A percentile compares a stretch with the other conserved stretches of the same genome.
These are phyloP conservation scores for Dichetophora obliterata DNA, from an alignment of 2,888 invertebrate genomes.

Conservation along the genomic window DNA sequence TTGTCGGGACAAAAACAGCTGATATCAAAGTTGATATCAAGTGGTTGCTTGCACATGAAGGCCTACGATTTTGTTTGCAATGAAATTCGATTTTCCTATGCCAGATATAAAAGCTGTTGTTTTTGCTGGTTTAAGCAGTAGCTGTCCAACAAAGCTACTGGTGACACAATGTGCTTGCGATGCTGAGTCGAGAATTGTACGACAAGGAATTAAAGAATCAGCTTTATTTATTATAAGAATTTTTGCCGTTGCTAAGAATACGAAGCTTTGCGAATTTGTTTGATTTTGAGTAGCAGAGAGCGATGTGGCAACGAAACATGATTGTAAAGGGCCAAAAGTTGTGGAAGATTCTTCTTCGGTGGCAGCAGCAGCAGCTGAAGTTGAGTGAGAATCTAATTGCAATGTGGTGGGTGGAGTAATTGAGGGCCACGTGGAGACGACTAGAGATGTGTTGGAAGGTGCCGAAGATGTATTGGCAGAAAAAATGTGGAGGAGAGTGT, in stretches of 20 bases:
- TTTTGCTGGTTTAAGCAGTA: no score
- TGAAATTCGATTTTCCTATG: background rate
- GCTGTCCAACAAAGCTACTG: background rate
- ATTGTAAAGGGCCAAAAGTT: background rate
- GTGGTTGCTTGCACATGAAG: background rate
- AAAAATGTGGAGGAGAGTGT: no score
- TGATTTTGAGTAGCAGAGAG: no score
- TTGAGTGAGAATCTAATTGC: background rate
- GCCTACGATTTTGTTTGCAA: background rate
- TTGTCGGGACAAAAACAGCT: background rate
- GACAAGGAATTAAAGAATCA: conserved; percentile 39
- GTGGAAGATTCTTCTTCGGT: no score
- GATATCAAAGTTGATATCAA: background rate
- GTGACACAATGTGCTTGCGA: conserved; percentile 36
- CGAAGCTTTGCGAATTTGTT: background rate
- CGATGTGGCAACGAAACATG: background rate
- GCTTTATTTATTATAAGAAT: conserved; percentile 42
- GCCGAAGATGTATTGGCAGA: no score
- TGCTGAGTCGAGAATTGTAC: conserved; percentile 39
- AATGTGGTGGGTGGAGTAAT: background rate
- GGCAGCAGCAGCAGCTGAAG: background rate
- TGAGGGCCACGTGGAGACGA: background rate
- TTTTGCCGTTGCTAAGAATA: conserved; percentile 37
- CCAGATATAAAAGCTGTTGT: no score
- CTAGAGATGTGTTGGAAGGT: background rate